Evolutionary conservation across 2,888 invertebrate species (phyloP).

Genomic region (Lasioglossum villosulum): DNA sequence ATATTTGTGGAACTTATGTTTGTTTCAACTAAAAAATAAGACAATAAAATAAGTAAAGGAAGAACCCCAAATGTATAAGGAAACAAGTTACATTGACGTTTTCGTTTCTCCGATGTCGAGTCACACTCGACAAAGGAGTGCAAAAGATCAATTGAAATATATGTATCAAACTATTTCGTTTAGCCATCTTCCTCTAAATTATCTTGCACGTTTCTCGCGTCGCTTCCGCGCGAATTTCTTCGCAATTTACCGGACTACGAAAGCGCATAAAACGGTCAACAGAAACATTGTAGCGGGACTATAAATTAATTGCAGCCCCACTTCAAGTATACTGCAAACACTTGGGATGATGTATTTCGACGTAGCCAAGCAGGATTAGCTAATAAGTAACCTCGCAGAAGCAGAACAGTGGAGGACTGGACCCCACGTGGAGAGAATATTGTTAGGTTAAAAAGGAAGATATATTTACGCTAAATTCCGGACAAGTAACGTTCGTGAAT

Average conservation of each 20-base stretch:
- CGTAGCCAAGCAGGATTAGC: conserved; percentile 31
- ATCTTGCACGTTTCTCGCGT: neutral
- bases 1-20: too few species aligned
- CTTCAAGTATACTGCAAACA: conserved; percentile 45
- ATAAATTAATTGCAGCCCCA: conserved; percentile 46
- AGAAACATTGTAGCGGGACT: conserved; percentile 33
- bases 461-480: neutral
- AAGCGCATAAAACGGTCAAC: conserved; percentile 39
- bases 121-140: too few species aligned
- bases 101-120: too few species aligned
- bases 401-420: conserved; percentile 34
- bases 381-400: conserved; percentile 44
- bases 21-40: too few species aligned
- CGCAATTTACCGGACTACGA: neutral
- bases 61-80: too few species aligned
- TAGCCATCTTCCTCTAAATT: too few species aligned
- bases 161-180: neutral
- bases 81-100: too few species aligned
- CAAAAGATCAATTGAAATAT: neutral
- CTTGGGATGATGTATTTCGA: conserved; percentile 51
- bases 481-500: neutral
- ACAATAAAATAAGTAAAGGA: too few species aligned
- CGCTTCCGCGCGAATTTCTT: neutral
- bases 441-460: conserved; percentile 14
- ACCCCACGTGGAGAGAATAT: conserved; percentile 1